Evolutionary conservation across 2,797 vertebrate genomes (phyloP).

Genomic region (Setipinna tenuifilis): DNA sequence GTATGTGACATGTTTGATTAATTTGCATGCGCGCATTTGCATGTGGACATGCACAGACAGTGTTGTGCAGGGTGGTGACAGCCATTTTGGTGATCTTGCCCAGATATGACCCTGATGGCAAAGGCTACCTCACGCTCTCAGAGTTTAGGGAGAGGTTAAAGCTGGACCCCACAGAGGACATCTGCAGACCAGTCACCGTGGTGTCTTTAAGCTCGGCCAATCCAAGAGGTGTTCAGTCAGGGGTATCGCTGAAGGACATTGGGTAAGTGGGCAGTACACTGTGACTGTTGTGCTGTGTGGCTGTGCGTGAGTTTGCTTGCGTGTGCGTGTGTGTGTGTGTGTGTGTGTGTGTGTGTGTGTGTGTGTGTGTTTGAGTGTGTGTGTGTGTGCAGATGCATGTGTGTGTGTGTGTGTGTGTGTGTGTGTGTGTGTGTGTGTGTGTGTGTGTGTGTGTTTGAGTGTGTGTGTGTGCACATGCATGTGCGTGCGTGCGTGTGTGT

Average conservation of each 20-base stretch:
- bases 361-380: no score
- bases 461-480: no score
- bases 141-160: slow-evolving; percentile 49
- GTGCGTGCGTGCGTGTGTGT: no score
- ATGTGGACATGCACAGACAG: neutral
- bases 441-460: no score
- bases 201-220: neutral
- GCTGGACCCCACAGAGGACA: slow-evolving; percentile 16
- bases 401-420: no score
- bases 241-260: neutral
- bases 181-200: neutral
- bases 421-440: no score
- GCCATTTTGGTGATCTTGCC: neutral
- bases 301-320: no score
- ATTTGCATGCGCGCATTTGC: neutral
- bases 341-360: no score
- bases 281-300: neutral
- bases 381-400: no score
- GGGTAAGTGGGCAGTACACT: neutral
- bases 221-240: neutral
- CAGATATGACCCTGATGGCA: slow-evolving; percentile 48
- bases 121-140: slow-evolving; percentile 36
- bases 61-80: neutral
- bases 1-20: neutral
- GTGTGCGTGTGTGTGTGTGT: no score